Conservation (phyloP, 2,797 vertebrate genomes). For the Halcyon chelicuti region DNA sequence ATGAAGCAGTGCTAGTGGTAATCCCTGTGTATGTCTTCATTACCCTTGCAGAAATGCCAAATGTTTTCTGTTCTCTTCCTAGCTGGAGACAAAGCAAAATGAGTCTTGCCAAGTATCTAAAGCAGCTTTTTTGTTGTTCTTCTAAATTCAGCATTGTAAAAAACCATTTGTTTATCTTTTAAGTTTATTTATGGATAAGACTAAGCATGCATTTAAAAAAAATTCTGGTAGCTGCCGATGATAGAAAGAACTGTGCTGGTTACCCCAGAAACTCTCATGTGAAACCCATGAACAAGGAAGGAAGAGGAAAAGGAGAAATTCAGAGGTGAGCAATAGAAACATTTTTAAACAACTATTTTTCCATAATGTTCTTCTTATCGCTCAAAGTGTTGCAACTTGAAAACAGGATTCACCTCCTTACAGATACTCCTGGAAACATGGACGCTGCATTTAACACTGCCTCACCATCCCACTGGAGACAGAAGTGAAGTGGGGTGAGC, state of each 20-base stretch:
- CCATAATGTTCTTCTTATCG: background rate
- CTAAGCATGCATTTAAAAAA: background rate
- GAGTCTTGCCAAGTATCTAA: background rate
- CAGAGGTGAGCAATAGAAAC: background rate
- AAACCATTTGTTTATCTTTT: background rate
- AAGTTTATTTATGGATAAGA: background rate
- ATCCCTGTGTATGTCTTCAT: background rate
- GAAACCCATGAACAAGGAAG: background rate
- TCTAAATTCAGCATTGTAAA: background rate
- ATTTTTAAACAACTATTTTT: background rate
- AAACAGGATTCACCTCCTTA: background rate
- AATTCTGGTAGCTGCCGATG: accelerated
- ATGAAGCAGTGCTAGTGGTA: background rate
- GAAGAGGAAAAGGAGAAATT: background rate
- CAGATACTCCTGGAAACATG: background rate
- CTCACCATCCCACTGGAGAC: background rate
- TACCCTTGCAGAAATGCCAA: background rate
- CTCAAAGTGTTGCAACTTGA: background rate
- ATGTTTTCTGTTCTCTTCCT: background rate
- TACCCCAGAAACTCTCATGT: background rate
- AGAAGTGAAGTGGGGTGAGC: background rate
- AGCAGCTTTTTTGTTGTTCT: background rate
- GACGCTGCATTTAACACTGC: accelerated
- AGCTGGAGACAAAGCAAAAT: background rate
- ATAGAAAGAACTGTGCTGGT: background rate